Base-by-base conservation (phyloP, 1,140 invertebrate genomes). In the Mylabris phalerata region DNA sequence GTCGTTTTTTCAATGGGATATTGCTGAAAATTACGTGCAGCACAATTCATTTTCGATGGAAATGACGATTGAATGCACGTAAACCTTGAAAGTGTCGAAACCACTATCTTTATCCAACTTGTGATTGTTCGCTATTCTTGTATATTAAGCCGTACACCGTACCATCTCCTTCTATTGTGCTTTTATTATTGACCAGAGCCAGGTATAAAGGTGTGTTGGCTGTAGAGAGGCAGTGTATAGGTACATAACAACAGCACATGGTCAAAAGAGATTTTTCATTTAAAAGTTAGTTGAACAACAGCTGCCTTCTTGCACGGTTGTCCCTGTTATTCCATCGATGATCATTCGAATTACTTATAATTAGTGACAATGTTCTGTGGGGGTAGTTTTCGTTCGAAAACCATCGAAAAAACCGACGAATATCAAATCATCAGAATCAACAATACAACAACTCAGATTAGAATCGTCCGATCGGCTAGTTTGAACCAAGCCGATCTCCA, bases 351-450 rank as follows among this genome's bases (percentile, higher is more conserved):
- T 4, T 19, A 26, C 3, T 26, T 32, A 7, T n/a, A 48, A 10
- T 48, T 44, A 46, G 51, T 44, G 42, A 55, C 47, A 26, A 66
- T 67, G 66, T 67, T 70, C 50, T 70, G 67, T 55, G 67, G 68
- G 40, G 68, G 68, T 41, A 70, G 68, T 62, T 68, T 68, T 52
- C 45, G 67, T 11, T 61, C 65, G 9, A 70, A 67, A 52, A 62
- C 64, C 9, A 50, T 66, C 38, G 62, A 66, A 48, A 59, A 64
- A 47, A 68, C 67, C 56, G 67, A 68, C 43, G 60, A 68, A 46
- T 68, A 62, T 45, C 60, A 51, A 48, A 41, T 67, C 5, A 62
- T 70, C 11, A 68, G 46, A 41, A 46, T 67, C 42, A 59, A 57
- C 24, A 48, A 61, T 50, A 50, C 26, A 55, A 65, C 41, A 60